A percentile compares a stretch with the other conserved stretches of the same genome.
Evolutionary conservation across 2,113 vertebrate genomes (phyloP).

Genomic region (Marmota monax): DNA sequence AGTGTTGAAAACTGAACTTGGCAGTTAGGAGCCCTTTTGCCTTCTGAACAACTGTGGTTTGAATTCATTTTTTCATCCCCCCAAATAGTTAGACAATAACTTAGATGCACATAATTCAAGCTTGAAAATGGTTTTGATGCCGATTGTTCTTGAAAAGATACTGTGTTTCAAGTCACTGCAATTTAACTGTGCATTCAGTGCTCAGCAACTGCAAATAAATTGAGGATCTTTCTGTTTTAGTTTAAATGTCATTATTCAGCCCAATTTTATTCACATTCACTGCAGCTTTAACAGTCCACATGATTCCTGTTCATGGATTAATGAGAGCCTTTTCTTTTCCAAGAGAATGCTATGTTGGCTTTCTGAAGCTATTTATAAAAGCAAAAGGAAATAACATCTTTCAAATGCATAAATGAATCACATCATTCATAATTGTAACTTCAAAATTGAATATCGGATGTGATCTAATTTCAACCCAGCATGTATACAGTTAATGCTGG

Average conservation of each 20-base stretch:
- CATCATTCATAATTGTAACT: constrained; percentile 46
- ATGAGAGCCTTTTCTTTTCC: constrained; percentile 57
- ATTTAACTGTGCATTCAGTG: constrained; percentile 70
- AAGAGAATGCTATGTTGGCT: constrained; percentile 53
- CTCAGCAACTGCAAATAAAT: constrained; percentile 72
- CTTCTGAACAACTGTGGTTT: constrained; percentile 50
- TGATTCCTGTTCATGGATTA: constrained; percentile 71
- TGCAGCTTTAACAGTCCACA: constrained; percentile 57
- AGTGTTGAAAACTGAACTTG: constrained; percentile 55
- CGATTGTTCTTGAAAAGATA: constrained; percentile 71
- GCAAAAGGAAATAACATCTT: constrained; percentile 55
- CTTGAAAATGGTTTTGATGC: constrained; percentile 61
- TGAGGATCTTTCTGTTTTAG: constrained; percentile 72
- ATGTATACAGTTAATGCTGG: constrained; percentile 29
- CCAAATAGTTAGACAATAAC: constrained; percentile 50
- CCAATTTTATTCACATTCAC: constrained; percentile 74
- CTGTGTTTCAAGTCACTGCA: constrained; percentile 74
- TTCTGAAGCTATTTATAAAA: constrained; percentile 66
- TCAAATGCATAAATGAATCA: constrained; percentile 58
- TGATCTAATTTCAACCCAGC: constrained; percentile 40
- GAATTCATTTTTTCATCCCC: constrained; percentile 38
- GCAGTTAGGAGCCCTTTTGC: constrained; percentile 46
- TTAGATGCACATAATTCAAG: constrained; percentile 62
- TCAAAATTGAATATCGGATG: constrained; percentile 36
- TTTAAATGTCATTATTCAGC: constrained; percentile 75